A percentile compares a stretch with the other conserved stretches of the same genome.
Evolutionary conservation across 2,888 invertebrate genomes (phyloP).

Genomic region (Amphipyra tragopoginis): DNA sequence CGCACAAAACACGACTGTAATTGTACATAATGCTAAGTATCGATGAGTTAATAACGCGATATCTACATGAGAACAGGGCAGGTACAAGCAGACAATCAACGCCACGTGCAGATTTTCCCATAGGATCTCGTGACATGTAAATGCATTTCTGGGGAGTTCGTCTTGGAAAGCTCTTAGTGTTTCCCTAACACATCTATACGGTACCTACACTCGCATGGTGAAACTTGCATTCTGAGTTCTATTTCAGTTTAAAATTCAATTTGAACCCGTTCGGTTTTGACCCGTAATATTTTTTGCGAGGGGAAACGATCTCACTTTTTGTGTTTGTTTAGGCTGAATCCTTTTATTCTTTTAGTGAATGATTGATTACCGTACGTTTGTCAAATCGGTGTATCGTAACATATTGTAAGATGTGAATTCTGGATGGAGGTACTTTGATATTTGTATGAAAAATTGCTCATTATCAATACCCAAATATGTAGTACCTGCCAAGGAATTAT

Average conservation of each 20-base stretch:
- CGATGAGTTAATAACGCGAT: constrained; percentile 72
- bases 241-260: constrained; percentile 55
- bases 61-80: constrained; percentile 63
- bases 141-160: constrained; percentile 84
- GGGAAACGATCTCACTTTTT: not conserved
- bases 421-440: too few species aligned
- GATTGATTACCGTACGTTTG: constrained; percentile 6
- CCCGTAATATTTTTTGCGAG: constrained; percentile 23
- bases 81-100: constrained; percentile 80
- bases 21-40: constrained; percentile 59
- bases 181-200: constrained; percentile 46
- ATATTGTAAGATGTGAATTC: too few species aligned
- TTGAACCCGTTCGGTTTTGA: constrained; percentile 36
- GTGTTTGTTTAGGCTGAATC: not conserved
- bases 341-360: constrained; percentile 1
- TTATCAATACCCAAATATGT: too few species aligned
- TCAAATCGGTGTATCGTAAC: not conserved
- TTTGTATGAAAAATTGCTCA: too few species aligned
- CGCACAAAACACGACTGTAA: constrained; percentile 15
- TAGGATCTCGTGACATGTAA: constrained; percentile 85
- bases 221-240: constrained; percentile 51
- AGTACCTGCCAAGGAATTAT: too few species aligned
- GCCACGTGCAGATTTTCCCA: constrained; percentile 83
- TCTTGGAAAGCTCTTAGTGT: constrained; percentile 84
- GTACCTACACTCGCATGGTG: constrained; percentile 34